A percentile compares a stretch with the other conserved stretches of the same genome.
Conservation (phyloP, 2,797 vertebrate genomes). For the Chiloscyllium punctatum region DNA sequence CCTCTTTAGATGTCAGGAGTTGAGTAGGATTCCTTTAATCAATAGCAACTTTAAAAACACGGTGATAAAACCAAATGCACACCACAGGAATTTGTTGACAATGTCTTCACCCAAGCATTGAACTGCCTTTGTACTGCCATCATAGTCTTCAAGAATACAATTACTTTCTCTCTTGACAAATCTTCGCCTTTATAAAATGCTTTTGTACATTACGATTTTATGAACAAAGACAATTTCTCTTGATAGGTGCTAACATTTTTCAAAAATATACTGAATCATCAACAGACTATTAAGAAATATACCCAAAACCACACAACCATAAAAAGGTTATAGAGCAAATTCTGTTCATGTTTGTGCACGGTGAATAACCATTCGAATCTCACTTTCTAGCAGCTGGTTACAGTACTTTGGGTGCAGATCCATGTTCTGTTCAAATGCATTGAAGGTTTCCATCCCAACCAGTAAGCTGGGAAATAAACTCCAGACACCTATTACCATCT, state of each 20-base stretch:
- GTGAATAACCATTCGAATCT: too few species aligned
- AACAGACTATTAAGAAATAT: not conserved
- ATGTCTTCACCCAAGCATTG: not conserved
- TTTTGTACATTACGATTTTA: not conserved
- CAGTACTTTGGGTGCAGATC: too few species aligned
- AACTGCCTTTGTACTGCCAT: not conserved
- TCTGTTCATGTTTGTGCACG: too few species aligned
- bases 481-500: too few species aligned
- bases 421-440: too few species aligned
- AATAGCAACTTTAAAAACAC: not conserved
- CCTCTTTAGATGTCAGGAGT: not conserved
- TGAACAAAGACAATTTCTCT: not conserved
- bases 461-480: too few species aligned
- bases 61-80: not conserved
- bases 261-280: not conserved
- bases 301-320: too few species aligned
- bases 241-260: not conserved
- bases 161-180: not conserved
- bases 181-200: not conserved
- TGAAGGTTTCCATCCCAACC: too few species aligned
- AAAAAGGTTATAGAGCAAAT: too few species aligned
- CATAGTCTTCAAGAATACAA: not conserved
- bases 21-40: not conserved
- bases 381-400: too few species aligned
- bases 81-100: not conserved